A percentile compares a stretch with the other conserved stretches of the same genome.
phyloP scores from a whole-genome alignment of 2,888 invertebrate genomes.

The Macroteleia sp. region DNA sequence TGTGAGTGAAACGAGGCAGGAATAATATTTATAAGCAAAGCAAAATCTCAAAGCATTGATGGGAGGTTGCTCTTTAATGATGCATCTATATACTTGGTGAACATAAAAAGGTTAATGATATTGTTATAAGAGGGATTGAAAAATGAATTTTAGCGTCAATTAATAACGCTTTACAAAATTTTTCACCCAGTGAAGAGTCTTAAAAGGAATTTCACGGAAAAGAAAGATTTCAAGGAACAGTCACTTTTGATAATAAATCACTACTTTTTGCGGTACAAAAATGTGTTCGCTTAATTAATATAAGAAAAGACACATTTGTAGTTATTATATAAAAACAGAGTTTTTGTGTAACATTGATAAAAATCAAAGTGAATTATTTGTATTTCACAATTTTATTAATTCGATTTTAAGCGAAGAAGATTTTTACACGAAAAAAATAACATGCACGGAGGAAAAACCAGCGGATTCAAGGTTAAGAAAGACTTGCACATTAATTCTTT shows the following conservation, averaged over 20 bases:
- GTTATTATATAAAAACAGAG: too few species aligned
- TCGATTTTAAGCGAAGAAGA: too few species aligned
- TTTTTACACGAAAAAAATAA: too few species aligned
- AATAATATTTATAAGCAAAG: slow-evolving; percentile 23
- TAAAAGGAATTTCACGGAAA: too few species aligned
- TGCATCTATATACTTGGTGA: not conserved
- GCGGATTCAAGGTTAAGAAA: too few species aligned
- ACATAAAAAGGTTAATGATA: slow-evolving; percentile 19
- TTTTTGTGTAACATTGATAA: too few species aligned
- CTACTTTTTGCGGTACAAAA: not conserved
- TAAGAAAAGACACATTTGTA: too few species aligned
- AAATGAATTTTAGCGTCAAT: slow-evolving; percentile 16
- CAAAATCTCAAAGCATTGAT: slow-evolving; percentile 18
- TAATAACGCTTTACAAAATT: slow-evolving; percentile 29
- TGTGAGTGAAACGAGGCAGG: not conserved
- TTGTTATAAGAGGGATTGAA: not conserved
- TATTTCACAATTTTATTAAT: too few species aligned
- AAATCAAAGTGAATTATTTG: too few species aligned
- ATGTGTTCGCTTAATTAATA: slow-evolving; percentile 14
- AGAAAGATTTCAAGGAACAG: slow-evolving; percentile 1
- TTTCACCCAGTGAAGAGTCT: too few species aligned
- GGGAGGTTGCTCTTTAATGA: slow-evolving; percentile 2
- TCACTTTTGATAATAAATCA: slow-evolving; percentile 10
- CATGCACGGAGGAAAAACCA: too few species aligned
- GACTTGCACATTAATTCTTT: too few species aligned